These are phyloP conservation scores for Oreotragus oreotragus DNA, from an alignment of 2,113 vertebrate genomes.

Conservation along the genomic window DNA sequence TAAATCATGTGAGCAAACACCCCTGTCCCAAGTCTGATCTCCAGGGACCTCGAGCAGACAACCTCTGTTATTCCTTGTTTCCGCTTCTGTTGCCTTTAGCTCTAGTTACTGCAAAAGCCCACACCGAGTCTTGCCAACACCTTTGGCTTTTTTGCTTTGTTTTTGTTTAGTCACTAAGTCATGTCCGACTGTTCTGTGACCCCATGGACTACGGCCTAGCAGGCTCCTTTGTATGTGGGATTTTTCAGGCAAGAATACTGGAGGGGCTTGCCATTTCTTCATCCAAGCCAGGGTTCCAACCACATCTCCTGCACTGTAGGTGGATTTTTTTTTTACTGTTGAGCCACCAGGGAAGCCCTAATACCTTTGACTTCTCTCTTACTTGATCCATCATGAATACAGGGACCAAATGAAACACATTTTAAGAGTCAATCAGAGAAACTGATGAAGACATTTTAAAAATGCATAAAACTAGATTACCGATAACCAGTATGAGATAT, in stretches of 20 bases:
- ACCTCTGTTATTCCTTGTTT: neutral
- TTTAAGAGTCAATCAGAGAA: neutral
- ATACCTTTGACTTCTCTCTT: neutral
- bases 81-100: neutral
- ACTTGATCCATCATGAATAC: neutral
- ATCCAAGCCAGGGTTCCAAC: neutral
- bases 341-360: neutral
- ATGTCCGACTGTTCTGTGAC: neutral
- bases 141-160: neutral
- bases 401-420: neutral
- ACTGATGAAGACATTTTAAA: neutral
- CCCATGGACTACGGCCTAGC: neutral
- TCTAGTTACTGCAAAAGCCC: neutral
- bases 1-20: neutral
- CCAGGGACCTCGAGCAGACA: neutral
- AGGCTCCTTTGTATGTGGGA: neutral
- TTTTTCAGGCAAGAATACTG: neutral
- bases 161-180: neutral
- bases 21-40: neutral
- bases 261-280: neutral
- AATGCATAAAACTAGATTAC: neutral
- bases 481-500: neutral
- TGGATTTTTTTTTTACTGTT: neutral
- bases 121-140: neutral
- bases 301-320: neutral